Percentiles rank a stretch among this genome's conserved stretches.
phyloP scores from a whole-genome alignment of 2,797 vertebrate genomes.

The Paedocypris micromegethes region DNA sequence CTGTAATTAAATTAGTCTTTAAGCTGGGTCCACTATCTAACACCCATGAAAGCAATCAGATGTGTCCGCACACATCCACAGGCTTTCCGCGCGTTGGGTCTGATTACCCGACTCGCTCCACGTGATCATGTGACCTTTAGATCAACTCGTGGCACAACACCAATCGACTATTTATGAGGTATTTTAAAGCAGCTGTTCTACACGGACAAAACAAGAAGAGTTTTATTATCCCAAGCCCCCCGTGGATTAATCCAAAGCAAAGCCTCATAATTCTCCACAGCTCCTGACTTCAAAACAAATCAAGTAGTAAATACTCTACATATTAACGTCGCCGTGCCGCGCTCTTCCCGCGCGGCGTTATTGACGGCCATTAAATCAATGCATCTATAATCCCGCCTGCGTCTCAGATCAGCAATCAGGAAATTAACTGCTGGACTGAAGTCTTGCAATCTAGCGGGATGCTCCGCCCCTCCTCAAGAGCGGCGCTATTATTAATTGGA shows the following conservation, averaged over 20 bases:
- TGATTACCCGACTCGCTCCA: not conserved
- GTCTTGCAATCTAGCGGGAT: not conserved
- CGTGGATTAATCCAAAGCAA: conserved; percentile 55
- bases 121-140: not conserved
- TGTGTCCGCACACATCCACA: conserved; percentile 51
- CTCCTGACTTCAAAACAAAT: conserved; percentile 63
- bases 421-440: conserved; percentile 43
- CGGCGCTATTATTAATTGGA: no score
- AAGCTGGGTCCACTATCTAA: conserved; percentile 56
- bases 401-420: conserved; percentile 59
- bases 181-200: not conserved
- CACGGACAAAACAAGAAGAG: conserved; percentile 26
- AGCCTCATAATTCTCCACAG: conserved; percentile 61
- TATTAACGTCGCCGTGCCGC: conserved; percentile 57
- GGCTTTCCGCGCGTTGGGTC: conserved; percentile 23
- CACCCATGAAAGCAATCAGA: conserved; percentile 51
- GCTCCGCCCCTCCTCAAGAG: no score
- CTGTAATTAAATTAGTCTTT: conserved; percentile 71
- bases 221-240: conserved; percentile 6
- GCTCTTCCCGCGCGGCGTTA: conserved; percentile 47
- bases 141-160: not conserved
- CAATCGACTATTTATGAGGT: not conserved
- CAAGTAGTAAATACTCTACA: conserved; percentile 62
- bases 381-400: conserved; percentile 60
- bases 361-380: conserved; percentile 63